Base-by-base conservation (phyloP, 2,113 vertebrate species). In the Oreocharis arfaki region DNA sequence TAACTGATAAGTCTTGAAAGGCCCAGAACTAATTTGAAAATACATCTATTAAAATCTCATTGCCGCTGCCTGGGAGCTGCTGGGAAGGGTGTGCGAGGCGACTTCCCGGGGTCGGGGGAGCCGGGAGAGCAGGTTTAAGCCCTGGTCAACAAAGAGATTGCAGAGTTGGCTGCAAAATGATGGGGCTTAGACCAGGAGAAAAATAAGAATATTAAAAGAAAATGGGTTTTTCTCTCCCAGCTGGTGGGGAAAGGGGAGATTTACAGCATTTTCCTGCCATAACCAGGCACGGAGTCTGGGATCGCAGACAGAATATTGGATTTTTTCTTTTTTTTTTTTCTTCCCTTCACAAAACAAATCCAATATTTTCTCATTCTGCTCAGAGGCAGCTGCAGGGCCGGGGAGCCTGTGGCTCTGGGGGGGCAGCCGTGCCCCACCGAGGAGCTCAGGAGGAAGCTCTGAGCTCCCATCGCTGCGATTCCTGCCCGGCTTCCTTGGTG, bases 1-100 rank as follows among this genome's bases (percentile, higher is more conserved):
- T 97, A 96, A 96, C 96, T 97, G 97, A 97, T 98, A 97, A 98
- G 96, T 97, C 96, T 97, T 97, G 97, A 97, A 98, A 97, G 97
- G 91, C 82, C 92, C 93, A 96, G 96, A 96, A 97, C 97, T 98
- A 95, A 98, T 97, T 97, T 95, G 97, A 98, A 97, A 98, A 97
- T 94, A 87, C 71, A 78, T 94, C 93, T 97, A 98, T 98, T 98
- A 98, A 98, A 98, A 97, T 93, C 97, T 95, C 97, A 97, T 98
- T 96, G 75, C 91, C 65, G 90, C 93, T 95, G 96, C 94, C 92
- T 16, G 87, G 61, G 64, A 47, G 86, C 85, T 82, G 82, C 82
- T 52, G 74, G 60, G 88, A 85, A 83, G 81, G 95, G 87, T 92
- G 93, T 90, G 87, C 65, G 26, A 88, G 91, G 95, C 85, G 59